Percentiles rank a stretch among this genome's conserved stretches.
phyloP scores from a whole-genome alignment of 2,113 vertebrate genomes.

The Halichoerus grypus region DNA sequence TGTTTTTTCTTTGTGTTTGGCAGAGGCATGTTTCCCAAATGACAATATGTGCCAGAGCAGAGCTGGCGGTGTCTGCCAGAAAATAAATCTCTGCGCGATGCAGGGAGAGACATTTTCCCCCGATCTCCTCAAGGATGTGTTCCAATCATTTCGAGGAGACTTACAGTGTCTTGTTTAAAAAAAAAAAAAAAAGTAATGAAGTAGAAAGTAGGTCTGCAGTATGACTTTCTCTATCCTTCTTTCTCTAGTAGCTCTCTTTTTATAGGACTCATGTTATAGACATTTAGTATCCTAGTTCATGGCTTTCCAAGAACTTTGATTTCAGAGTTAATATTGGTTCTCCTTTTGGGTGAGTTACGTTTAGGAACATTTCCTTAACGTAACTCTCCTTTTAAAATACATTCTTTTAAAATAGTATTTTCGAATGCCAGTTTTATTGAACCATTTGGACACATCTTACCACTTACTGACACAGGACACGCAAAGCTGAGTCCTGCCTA shows the following conservation, averaged over 20 bases:
- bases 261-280: background rate
- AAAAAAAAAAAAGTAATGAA: background rate
- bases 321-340: background rate
- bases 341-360: background rate
- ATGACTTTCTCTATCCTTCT: background rate
- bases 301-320: conserved; percentile 11
- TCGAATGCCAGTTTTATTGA: background rate
- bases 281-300: background rate
- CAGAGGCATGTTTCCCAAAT: conserved; percentile 55
- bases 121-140: conserved; percentile 44
- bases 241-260: background rate
- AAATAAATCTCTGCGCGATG: conserved; percentile 57
- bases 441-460: background rate
- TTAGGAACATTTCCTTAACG: background rate
- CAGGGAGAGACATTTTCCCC: background rate
- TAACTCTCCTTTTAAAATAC: background rate
- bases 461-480: background rate
- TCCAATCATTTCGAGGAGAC: conserved; percentile 45
- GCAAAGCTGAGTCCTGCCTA: background rate
- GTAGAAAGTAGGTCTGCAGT: background rate
- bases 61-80: background rate
- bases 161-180: background rate
- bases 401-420: background rate
- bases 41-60: conserved; percentile 18
- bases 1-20: conserved; percentile 60